A percentile compares a stretch with the other conserved stretches of the same genome.
Conservation (phyloP, 2,888 invertebrate genomes). For the Drosophila buzzatii region DNA sequence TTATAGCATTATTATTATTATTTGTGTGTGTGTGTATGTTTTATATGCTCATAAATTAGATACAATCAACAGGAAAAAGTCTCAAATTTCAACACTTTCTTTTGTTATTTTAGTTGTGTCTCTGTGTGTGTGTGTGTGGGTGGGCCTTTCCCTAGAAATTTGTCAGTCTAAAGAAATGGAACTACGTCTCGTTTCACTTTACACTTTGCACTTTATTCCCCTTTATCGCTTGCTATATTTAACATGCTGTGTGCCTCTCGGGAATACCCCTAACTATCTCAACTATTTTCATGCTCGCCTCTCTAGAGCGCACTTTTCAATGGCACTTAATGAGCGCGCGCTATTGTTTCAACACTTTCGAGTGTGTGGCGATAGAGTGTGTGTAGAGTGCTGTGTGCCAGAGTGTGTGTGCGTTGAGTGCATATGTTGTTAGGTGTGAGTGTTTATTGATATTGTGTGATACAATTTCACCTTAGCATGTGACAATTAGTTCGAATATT, state of each 20-base stretch:
- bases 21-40: constrained; percentile 8
- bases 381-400: constrained; percentile 8
- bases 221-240: constrained; percentile 27
- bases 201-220: constrained; percentile 46
- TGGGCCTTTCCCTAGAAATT: constrained; percentile 40
- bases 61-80: constrained; percentile 34
- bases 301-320: constrained; percentile 52
- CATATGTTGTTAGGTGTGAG: constrained; percentile 11
- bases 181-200: constrained; percentile 46
- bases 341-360: constrained; percentile 56
- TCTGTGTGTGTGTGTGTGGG: constrained; percentile 26
- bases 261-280: constrained; percentile 53
- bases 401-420: constrained; percentile 29
- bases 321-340: constrained; percentile 57
- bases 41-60: constrained; percentile 39
- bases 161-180: constrained; percentile 33
- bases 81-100: constrained; percentile 68
- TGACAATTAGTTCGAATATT: constrained; percentile 70
- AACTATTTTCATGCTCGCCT: constrained; percentile 51
- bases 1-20: constrained; percentile 21
- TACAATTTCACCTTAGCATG: constrained; percentile 39
- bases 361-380: neutral
- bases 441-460: constrained; percentile 37
- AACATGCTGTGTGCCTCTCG: constrained; percentile 31
- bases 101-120: constrained; percentile 36